Conservation (phyloP, 1,140 invertebrate genomes). For the Cydia splendana region DNA sequence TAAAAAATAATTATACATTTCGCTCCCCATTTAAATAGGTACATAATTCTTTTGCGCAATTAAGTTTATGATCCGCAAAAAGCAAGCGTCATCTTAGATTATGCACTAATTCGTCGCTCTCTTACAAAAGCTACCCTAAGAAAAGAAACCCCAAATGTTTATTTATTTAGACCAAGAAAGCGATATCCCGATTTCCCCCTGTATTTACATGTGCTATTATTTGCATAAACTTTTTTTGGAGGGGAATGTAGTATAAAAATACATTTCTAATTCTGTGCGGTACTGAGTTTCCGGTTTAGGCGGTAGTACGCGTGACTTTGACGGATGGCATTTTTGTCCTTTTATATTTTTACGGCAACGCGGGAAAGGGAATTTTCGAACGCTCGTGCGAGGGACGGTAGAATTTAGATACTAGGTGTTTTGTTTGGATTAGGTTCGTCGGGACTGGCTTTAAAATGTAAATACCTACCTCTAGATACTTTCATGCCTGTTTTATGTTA, state of each 20-base stretch:
- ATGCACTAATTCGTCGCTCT: conserved; percentile 38
- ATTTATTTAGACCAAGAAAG: conserved; percentile 47
- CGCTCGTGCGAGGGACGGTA: background rate
- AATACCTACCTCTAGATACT: background rate
- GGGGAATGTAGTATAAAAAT: conserved; percentile 70
- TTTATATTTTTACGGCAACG: conserved; percentile 55
- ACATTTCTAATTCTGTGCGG: conserved; percentile 75
- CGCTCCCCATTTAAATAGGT: background rate
- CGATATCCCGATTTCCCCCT: conserved; percentile 50
- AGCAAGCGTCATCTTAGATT: conserved; percentile 21
- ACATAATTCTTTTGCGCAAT: background rate
- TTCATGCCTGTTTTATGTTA: background rate
- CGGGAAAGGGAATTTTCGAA: conserved; percentile 16
- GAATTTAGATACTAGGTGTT: conserved; percentile 12
- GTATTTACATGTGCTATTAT: conserved; percentile 75
- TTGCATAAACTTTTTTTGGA: conserved; percentile 74
- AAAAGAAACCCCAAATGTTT: conserved; percentile 36
- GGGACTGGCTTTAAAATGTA: conserved; percentile 41
- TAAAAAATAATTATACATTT: background rate
- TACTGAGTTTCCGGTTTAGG: conserved; percentile 60
- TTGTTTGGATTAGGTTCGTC: conserved; percentile 50
- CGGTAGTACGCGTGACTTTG: conserved; percentile 55
- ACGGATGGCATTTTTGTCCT: conserved; percentile 62
- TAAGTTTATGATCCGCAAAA: conserved; percentile 24
- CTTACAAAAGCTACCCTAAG: conserved; percentile 35